Base-by-base conservation (phyloP, 2,797 vertebrate species). In the Dryobates pubescens region DNA sequence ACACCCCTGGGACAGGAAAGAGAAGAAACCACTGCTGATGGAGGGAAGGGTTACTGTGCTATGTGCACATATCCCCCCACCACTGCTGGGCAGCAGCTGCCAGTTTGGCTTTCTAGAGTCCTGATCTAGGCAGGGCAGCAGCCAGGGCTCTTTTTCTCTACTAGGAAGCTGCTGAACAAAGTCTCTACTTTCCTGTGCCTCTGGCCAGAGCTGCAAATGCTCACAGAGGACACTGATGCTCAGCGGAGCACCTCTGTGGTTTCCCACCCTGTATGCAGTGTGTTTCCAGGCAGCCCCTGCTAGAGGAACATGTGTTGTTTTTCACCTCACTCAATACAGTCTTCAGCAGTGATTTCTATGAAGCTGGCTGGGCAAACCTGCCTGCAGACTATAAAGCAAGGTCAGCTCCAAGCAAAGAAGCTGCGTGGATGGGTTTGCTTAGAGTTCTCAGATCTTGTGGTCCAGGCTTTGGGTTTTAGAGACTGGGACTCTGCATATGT, bases 261-360 rank as follows among this genome's bases (percentile, higher is more conserved):
- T 67, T 26, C 26, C 18, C 0, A 1, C 17, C 34, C 32, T 2
- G 0, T 7, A 47, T 19, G 17, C 54, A 5, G 19, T 10, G 7
- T 24, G 4, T 51, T 68, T 72, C 18, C 41, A 63, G 68, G 57
- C 67, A 78, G 8, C 24, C 34, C 26, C 18, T 27, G 6, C 26
- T 49, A 61, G 30, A 67, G 22, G 45, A 67, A 34, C 54, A 65
- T 29, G 19, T 4, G 5, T 9, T 20, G 43, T 32, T 64, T 76
- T 43, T 26, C 65, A 47, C 47, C 71, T 41, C 49, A 8, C 22
- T 45, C 26, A 56, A 11, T 17, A 29, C 13, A 38, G 51, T 8
- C n/a, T 70, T 58, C 29, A 64, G 49, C 32, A 29, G 58, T 11
- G 15, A 32, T 30, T 64, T 32, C 36, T 45, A 3, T n/a, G 56